Conservation (phyloP, 2,888 invertebrate species). For the Amorpha juglandis region DNA sequence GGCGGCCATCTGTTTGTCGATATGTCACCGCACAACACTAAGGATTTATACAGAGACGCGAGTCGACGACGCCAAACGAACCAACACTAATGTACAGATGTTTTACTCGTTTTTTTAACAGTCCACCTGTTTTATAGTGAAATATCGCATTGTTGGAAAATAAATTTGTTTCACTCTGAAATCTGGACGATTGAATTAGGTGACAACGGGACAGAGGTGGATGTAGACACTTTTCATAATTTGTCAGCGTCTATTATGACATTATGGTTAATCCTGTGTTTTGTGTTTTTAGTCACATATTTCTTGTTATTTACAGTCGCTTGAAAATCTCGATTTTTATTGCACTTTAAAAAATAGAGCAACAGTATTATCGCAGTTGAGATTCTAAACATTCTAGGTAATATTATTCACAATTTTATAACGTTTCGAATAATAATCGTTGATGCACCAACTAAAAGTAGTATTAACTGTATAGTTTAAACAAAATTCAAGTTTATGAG, state of each 20-base stretch:
- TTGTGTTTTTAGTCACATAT: slow-evolving; percentile 3
- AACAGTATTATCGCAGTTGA: background rate
- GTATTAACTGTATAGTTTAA: slow-evolving; percentile 5
- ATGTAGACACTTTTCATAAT: background rate
- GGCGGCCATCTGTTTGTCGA: slow-evolving; percentile 81
- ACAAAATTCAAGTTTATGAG: background rate
- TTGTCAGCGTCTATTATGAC: slow-evolving; percentile 18
- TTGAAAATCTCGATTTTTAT: background rate
- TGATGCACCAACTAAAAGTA: slow-evolving; percentile 3
- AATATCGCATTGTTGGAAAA: background rate
- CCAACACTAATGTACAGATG: slow-evolving; percentile 22
- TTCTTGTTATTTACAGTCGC: background rate
- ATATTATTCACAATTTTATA: background rate
- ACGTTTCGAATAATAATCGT: background rate
- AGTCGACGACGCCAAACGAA: background rate
- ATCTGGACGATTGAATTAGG: slow-evolving; percentile 11
- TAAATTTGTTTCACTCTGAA: slow-evolving; percentile 4
- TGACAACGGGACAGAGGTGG: background rate
- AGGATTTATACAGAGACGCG: slow-evolving; percentile 59
- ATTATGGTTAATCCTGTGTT: slow-evolving; percentile 7
- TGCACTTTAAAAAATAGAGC: background rate
- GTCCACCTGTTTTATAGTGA: background rate
- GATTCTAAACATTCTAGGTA: background rate
- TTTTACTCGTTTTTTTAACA: background rate
- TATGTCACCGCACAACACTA: slow-evolving; percentile 75